phyloP scores from a whole-genome alignment of 1,140 invertebrate genomes.

The Liolophura sinensis region DNA sequence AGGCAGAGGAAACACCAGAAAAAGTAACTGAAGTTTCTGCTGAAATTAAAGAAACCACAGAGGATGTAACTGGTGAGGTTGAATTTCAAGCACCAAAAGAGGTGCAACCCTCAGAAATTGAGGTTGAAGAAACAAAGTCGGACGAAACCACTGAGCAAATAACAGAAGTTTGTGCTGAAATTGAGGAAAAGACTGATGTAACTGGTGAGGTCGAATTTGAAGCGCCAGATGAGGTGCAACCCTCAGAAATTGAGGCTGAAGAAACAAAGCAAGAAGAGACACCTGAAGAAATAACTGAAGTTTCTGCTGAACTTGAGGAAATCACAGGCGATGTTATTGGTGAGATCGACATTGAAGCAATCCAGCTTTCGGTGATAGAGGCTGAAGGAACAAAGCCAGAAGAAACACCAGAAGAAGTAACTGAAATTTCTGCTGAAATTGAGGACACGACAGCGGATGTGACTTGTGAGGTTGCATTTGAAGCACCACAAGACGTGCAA shows the following conservation, averaged over 20 bases:
- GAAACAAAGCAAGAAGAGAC: no score
- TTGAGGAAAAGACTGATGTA: neutral
- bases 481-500: neutral
- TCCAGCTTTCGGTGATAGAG: neutral
- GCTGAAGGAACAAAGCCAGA: neutral
- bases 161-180: neutral
- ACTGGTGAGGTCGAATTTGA: neutral
- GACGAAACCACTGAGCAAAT: neutral
- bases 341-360: no score
- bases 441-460: neutral
- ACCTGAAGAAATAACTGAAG: no score
- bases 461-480: neutral
- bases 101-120: neutral
- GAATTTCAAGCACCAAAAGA: conserved; percentile 1
- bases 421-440: conserved; percentile 4
- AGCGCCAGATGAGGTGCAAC: no score
- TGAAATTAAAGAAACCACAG: neutral
- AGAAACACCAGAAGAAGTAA: neutral
- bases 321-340: no score
- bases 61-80: neutral
- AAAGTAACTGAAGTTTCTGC: neutral
- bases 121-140: neutral
- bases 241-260: no score
- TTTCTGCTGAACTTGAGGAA: no score
- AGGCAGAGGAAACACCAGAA: neutral